Conservation (phyloP, 2,888 invertebrate species). For the Cheilosia pagana region DNA sequence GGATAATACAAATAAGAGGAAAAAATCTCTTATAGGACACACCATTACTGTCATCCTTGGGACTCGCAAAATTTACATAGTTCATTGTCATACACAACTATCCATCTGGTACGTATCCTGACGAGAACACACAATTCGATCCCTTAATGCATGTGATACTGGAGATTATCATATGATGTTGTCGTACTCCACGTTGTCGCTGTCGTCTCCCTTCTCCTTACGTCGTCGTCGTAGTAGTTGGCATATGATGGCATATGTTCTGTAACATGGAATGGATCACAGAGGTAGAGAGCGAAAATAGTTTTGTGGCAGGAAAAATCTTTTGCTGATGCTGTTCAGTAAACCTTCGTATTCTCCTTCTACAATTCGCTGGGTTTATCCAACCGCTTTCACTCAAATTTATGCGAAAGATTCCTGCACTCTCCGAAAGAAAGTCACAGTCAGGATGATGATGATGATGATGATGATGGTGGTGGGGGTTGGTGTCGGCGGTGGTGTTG, state of each 20-base stretch:
- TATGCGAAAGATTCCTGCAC: constrained; percentile 63
- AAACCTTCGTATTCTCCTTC: constrained; percentile 15
- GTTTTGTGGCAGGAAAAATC: constrained; percentile 76
- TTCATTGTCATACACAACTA: constrained; percentile 49
- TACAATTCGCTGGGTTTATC: constrained; percentile 34
- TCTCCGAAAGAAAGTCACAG: constrained; percentile 59
- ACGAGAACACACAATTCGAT: constrained; percentile 69
- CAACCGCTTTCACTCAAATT: constrained; percentile 60
- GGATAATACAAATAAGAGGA: constrained; percentile 3
- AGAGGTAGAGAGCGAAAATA: constrained; percentile 23
- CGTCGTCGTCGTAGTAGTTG: constrained; percentile 24
- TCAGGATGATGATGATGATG: constrained; percentile 4
- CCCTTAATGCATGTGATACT: constrained; percentile 69
- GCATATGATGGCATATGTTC: constrained; percentile 55
- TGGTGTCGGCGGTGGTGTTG: not conserved
- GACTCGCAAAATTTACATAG: constrained; percentile 56
- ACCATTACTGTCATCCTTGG: constrained; percentile 30
- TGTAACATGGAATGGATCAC: constrained; percentile 48
- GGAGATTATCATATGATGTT: constrained; percentile 72
- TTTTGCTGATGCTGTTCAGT: constrained; percentile 20
- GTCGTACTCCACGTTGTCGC: constrained; percentile 47
- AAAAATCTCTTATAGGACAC: constrained; percentile 36
- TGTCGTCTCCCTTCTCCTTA: constrained; percentile 27
- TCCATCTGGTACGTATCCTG: constrained; percentile 56
- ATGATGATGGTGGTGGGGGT: not conserved